phyloP scores from a whole-genome alignment of 2,113 vertebrate species.

The Tragelaphus strepsiceros region DNA sequence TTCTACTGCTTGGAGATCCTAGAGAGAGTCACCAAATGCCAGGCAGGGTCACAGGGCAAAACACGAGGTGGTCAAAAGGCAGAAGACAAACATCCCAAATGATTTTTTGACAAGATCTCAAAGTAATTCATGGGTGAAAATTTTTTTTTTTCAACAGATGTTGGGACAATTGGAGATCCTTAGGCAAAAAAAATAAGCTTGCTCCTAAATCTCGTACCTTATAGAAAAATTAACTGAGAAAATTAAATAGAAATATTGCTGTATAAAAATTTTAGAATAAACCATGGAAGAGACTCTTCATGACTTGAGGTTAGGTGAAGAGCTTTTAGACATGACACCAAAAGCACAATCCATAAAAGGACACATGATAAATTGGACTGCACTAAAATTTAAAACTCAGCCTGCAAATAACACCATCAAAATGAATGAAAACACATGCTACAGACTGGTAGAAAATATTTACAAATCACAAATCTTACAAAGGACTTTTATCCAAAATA shows the following conservation, averaged over 20 bases:
- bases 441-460: background rate
- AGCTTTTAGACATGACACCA: background rate
- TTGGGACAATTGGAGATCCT: background rate
- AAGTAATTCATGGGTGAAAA: background rate
- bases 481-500: no score
- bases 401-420: background rate
- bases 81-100: background rate
- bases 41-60: background rate
- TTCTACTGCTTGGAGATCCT: background rate
- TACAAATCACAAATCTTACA: no score
- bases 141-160: background rate
- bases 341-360: background rate
- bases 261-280: background rate
- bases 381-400: background rate
- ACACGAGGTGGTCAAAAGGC: background rate
- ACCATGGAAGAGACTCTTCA: background rate
- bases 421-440: background rate
- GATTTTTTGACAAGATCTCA: background rate
- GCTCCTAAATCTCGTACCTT: background rate
- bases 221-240: background rate
- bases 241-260: background rate
- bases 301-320: background rate
- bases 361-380: background rate
- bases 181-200: background rate
- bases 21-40: background rate